A percentile compares a stretch with the other conserved stretches of the same genome.
Conservation (phyloP, 37 sponge, comb jelly and placozoan species). For the Dysidea cf. avara region DNA sequence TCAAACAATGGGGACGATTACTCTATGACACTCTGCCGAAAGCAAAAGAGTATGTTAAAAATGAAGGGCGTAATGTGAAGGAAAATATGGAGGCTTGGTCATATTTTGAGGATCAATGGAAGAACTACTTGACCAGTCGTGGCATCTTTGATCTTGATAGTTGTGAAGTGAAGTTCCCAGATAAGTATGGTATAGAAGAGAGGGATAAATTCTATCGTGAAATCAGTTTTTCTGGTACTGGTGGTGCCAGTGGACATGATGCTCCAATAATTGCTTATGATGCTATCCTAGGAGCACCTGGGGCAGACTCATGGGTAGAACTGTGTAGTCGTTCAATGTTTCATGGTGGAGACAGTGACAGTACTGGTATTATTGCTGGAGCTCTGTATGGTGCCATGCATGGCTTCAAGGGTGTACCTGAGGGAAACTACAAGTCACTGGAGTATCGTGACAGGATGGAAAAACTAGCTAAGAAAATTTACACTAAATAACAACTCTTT, state of each 20-base stretch:
- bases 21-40: slow-evolving; percentile 52
- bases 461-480: slow-evolving; percentile 16
- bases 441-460: slow-evolving; percentile 70
- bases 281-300: slow-evolving; percentile 69
- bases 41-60: slow-evolving; percentile 66
- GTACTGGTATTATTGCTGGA: slow-evolving; percentile 82
- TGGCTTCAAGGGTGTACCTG: slow-evolving; percentile 64
- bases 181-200: slow-evolving; percentile 42
- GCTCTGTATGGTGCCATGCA: slow-evolving; percentile 81
- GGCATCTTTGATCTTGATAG: slow-evolving; percentile 54
- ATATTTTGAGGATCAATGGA: slow-evolving; percentile 76
- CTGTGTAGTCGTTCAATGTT: slow-evolving; percentile 81
- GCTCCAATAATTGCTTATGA: slow-evolving; percentile 93
- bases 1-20: slow-evolving; percentile 71
- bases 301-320: slow-evolving; percentile 58
- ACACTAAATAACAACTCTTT: too few relatives aligned
- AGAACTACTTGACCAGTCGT: slow-evolving; percentile 44
- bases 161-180: slow-evolving; percentile 50
- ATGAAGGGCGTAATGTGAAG: slow-evolving; percentile 47
- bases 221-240: slow-evolving; percentile 67
- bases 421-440: slow-evolving; percentile 59
- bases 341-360: slow-evolving; percentile 91
- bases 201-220: slow-evolving; percentile 66
- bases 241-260: slow-evolving; percentile 91
- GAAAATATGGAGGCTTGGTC: slow-evolving; percentile 59